phyloP scores from a whole-genome alignment of 2,888 invertebrate species.

The Ferrisia virgata region DNA sequence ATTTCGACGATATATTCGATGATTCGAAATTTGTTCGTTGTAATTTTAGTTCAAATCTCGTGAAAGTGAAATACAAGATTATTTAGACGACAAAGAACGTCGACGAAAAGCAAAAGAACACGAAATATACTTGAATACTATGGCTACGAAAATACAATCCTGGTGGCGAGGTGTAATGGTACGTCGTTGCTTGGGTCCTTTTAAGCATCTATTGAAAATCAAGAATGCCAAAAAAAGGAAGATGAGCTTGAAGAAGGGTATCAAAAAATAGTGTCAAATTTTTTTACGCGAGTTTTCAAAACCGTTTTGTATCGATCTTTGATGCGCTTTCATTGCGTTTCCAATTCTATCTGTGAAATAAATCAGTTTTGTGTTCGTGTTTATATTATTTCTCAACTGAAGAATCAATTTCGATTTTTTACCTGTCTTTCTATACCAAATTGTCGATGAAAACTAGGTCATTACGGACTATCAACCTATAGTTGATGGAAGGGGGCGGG shows the following conservation, averaged over 20 bases:
- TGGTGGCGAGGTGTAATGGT: conserved; percentile 59
- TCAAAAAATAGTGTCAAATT: not conserved
- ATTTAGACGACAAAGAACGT: conserved; percentile 44
- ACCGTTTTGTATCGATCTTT: too few relatives aligned
- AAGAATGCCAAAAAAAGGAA: conserved; percentile 42
- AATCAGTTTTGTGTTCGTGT: too few relatives aligned
- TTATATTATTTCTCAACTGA: too few relatives aligned
- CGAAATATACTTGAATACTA: conserved; percentile 47
- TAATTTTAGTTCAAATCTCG: conserved; percentile 48
- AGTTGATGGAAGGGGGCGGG: too few relatives aligned
- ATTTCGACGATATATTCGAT: not conserved
- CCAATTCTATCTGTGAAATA: too few relatives aligned
- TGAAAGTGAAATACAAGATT: conserved; percentile 48
- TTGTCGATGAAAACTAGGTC: too few relatives aligned
- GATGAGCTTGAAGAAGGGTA: conserved; percentile 40
- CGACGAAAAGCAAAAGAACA: conserved; percentile 46
- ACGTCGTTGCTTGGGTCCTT: conserved; percentile 55
- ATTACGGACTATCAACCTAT: too few relatives aligned
- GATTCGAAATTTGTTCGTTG: not conserved
- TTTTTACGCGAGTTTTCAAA: too few relatives aligned
- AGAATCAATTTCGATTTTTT: too few relatives aligned
- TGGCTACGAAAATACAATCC: conserved; percentile 53
- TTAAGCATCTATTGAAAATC: conserved; percentile 50
- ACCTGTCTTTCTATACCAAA: too few relatives aligned
- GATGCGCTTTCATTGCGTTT: too few relatives aligned